Evolutionary conservation across 2,888 invertebrate species (phyloP).

Genomic region (Drosophila atroscutellata): DNA sequence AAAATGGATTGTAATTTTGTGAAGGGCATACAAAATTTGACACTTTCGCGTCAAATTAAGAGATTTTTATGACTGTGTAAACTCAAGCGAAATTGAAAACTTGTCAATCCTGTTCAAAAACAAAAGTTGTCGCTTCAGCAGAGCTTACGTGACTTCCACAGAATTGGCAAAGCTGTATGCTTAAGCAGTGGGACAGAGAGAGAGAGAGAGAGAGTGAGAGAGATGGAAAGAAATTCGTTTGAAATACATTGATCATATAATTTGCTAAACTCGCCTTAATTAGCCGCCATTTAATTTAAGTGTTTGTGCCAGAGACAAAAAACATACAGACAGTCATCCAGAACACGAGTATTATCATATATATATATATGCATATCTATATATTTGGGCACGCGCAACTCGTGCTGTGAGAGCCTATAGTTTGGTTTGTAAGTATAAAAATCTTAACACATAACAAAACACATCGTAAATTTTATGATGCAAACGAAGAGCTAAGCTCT

Average conservation of each 20-base stretch:
- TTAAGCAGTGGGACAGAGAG: conserved; percentile 5
- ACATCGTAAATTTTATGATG: conserved; percentile 74
- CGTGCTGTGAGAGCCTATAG: conserved; percentile 12
- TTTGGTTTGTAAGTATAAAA: conserved; percentile 19
- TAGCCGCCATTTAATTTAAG: conserved; percentile 56
- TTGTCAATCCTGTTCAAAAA: conserved; percentile 63
- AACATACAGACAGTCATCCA: not conserved
- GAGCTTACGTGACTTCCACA: conserved; percentile 55
- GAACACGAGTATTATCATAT: conserved; percentile 12
- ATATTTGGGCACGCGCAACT: conserved; percentile 58
- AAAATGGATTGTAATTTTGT: conserved; percentile 58
- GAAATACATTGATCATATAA: conserved; percentile 70
- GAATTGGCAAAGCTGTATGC: conserved; percentile 37
- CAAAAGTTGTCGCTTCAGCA: conserved; percentile 36
- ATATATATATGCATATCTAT: conserved; percentile 10
- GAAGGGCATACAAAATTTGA: conserved; percentile 72
- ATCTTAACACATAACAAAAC: conserved; percentile 74
- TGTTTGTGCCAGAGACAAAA: conserved; percentile 10
- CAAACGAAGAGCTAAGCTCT: conserved; percentile 30
- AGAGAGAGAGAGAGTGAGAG: not conserved
- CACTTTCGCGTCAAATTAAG: conserved; percentile 55
- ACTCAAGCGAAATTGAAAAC: conserved; percentile 59
- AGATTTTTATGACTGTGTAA: conserved; percentile 46
- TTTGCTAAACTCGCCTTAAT: conserved; percentile 67
- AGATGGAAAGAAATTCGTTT: conserved; percentile 31